Evolutionary conservation across 2,888 invertebrate genomes (phyloP), one percentile per base, ranked within the genome.

Genomic region (Xestia c-nigrum): DNA sequence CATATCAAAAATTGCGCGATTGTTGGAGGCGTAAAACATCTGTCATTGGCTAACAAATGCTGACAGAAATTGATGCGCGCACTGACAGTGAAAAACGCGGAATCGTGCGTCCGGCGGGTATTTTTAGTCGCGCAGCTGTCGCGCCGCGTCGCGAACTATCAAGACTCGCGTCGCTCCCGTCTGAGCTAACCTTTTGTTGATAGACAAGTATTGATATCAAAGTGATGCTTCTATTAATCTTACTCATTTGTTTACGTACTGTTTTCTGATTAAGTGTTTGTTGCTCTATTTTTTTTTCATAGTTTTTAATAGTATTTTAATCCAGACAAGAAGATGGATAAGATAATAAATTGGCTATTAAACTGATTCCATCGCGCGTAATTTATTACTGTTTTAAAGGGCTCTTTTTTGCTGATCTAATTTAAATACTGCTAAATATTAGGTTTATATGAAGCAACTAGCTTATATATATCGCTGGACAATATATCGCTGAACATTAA

Each of bases 21-120:
- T 85, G 88, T 87, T 81, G 87, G 92, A 94, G 94, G 95, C 94
- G 95, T 95, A 93, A 93, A 94, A 91, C 95, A 95, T 95, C 95
- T 96, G 96, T 96, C 96, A 96, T 95, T 96, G 94, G 93, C 92
- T 95, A 96, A 96, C 95, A 94, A 95, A 95, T 94, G 94, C 91
- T 88, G 96, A 96, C 96, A 95, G 95, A 89, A 95, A 96, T 96
- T 96, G 96, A 96, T 96, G 96, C 91, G 94, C 90, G 89, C 90
- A 91, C 88, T 94, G 96, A 96, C 96, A 96, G 96, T 96, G 96
- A 96, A 96, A 96, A 96, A 96, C 95, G 95, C 95, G 94, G 95
- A 96, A 94, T 95, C 92, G 93, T 91, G 93, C 94, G 95, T 93
- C 94, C 93, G 92, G 78, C 89, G 89, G 83, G 86, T 96, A 95